A percentile compares a stretch with the other conserved stretches of the same genome.
Conservation (phyloP, 2,888 invertebrate genomes). For the Polylopha cassiicola region DNA sequence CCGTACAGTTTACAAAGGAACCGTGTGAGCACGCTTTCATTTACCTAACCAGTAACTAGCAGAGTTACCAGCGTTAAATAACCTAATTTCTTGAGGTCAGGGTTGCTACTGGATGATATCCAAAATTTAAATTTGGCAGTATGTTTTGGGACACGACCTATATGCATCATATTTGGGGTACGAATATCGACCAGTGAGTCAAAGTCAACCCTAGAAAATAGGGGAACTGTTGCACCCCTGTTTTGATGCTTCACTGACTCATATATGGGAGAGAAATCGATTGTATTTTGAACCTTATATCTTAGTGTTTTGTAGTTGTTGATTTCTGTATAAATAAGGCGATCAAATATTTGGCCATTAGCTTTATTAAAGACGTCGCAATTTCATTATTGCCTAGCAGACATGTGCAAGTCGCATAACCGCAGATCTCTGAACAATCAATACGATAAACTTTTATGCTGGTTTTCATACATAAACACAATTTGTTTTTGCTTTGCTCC, state of each 20-base stretch:
- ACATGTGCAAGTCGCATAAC: conserved; percentile 4
- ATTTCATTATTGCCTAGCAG: conserved; percentile 29
- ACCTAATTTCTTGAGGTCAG: conserved; percentile 11
- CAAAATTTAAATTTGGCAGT: conserved; percentile 4
- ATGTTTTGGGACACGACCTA: conserved; percentile 32
- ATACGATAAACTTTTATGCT: conserved; percentile 2
- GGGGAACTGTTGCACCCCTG: conserved; percentile 47
- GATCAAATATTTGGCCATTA: conserved; percentile 62
- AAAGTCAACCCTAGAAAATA: conserved; percentile 45
- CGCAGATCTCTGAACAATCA: background rate
- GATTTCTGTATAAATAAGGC: conserved; percentile 33
- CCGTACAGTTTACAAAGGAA: too few species aligned
- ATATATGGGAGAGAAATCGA: conserved; percentile 29
- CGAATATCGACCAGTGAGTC: conserved; percentile 57
- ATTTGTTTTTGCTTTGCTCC: conserved; percentile 17
- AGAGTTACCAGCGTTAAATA: conserved; percentile 6
- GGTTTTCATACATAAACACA: conserved; percentile 6
- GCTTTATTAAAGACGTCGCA: conserved; percentile 43
- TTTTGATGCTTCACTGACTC: conserved; percentile 48
- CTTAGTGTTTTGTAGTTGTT: conserved; percentile 24
- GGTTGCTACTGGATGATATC: conserved; percentile 17
- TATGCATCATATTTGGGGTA: conserved; percentile 41
- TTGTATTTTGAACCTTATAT: conserved; percentile 30
- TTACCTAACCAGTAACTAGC: too few species aligned
- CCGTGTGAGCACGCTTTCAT: too few species aligned